phyloP scores from a whole-genome alignment of 1,140 invertebrate species.

The Sinonovacula constricta region DNA sequence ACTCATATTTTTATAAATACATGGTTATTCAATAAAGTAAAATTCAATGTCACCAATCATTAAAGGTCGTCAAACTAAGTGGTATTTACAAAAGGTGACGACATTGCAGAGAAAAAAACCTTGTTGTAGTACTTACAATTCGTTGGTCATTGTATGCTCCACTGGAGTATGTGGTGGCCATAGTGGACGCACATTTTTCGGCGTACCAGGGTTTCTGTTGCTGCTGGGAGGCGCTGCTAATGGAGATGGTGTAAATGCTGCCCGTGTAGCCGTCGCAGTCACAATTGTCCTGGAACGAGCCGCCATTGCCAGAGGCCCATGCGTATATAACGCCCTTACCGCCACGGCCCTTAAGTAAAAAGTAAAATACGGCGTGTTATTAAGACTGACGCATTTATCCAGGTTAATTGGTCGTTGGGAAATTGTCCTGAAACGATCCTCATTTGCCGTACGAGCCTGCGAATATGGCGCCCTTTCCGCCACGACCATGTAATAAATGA shows the following conservation, averaged over 20 bases:
- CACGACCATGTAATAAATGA: too few relatives aligned
- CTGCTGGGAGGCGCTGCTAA: constrained; percentile 97
- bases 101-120: too few relatives aligned
- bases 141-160: constrained; percentile 83
- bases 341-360: constrained; percentile 93
- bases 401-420: too few relatives aligned
- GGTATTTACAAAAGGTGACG: too few relatives aligned
- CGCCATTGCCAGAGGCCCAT: constrained; percentile 99
- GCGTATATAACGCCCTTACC: constrained; percentile 99
- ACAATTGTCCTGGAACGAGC: constrained; percentile 96
- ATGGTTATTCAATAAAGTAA: too few relatives aligned
- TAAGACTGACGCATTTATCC: too few relatives aligned
- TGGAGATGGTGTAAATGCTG: constrained; percentile 98
- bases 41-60: too few relatives aligned
- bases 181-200: constrained; percentile 97
- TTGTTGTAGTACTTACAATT: constrained; percentile 63
- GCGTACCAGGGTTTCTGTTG: constrained; percentile 93
- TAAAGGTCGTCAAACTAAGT: too few relatives aligned
- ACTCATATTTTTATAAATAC: too few relatives aligned
- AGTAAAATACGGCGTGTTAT: constrained; percentile 13
- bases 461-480: too few relatives aligned
- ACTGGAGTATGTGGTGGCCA: constrained; percentile 98
- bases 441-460: too few relatives aligned
- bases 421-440: too few relatives aligned
- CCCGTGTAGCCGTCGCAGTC: constrained; percentile 99